Evolutionary conservation across 2,888 invertebrate genomes (phyloP).

Genomic region (Malthinus seriepunctatus): DNA sequence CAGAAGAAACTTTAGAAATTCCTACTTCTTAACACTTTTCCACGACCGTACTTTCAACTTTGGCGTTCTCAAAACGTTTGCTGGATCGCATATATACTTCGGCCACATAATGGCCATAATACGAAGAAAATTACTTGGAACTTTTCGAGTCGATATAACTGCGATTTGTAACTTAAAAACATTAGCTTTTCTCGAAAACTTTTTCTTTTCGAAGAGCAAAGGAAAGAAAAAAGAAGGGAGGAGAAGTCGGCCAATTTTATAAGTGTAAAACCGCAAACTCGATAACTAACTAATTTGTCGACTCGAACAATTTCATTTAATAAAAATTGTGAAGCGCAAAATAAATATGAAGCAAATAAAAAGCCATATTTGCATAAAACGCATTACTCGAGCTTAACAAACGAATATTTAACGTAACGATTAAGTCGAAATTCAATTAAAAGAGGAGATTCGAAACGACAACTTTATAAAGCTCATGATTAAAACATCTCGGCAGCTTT

Average conservation of each 20-base stretch:
- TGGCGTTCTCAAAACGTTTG: constrained; percentile 39
- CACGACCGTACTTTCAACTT: constrained; percentile 29
- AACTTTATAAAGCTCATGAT: constrained; percentile 50
- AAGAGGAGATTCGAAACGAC: constrained; percentile 38
- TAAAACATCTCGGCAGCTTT: constrained; percentile 43
- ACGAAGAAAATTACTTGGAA: constrained; percentile 51
- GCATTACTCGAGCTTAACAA: constrained; percentile 29
- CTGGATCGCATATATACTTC: constrained; percentile 44
- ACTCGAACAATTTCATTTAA: too few relatives aligned
- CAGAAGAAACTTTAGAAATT: constrained; percentile 51
- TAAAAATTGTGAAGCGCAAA: background rate
- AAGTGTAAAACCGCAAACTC: background rate
- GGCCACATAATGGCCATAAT: constrained; percentile 50
- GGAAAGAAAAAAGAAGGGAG: background rate
- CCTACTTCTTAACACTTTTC: constrained; percentile 52
- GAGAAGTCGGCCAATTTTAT: background rate
- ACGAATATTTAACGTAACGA: constrained; percentile 41
- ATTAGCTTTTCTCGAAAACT: constrained; percentile 11
- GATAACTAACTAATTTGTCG: too few relatives aligned
- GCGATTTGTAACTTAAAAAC: constrained; percentile 36
- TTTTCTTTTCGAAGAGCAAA: background rate
- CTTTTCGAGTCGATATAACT: constrained; percentile 47
- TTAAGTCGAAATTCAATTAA: constrained; percentile 45
- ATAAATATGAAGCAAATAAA: constrained; percentile 11
- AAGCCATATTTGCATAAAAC: constrained; percentile 10